These are phyloP conservation scores for Colius striatus DNA, from an alignment of 2,113 vertebrate species.

Conservation along the genomic window DNA sequence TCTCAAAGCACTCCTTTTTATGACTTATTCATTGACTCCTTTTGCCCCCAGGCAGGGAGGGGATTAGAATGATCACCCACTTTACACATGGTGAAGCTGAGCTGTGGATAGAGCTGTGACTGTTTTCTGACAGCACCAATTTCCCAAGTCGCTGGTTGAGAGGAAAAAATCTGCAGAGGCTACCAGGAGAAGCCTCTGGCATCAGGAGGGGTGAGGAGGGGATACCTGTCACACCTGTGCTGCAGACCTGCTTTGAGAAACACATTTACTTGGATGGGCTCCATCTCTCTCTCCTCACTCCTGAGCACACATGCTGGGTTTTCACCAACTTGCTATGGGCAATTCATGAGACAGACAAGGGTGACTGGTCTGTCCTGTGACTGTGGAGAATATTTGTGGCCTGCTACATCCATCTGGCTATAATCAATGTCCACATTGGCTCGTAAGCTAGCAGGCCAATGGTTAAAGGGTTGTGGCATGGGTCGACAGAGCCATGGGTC, in stretches of 20 bases:
- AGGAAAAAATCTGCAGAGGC: not conserved
- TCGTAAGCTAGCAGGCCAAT: not conserved
- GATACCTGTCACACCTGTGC: not conserved
- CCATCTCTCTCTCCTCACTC: not conserved
- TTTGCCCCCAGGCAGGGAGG: not conserved
- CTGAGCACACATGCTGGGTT: not conserved
- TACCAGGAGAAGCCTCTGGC: not conserved
- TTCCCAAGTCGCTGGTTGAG: not conserved
- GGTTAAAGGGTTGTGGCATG: not conserved
- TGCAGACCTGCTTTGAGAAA: not conserved
- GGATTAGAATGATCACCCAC: not conserved
- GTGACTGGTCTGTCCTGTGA: not conserved
- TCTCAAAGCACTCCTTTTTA: slow-evolving; percentile 36
- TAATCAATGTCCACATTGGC: not conserved
- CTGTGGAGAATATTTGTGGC: not conserved
- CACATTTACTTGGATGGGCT: not conserved
- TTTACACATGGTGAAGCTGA: not conserved
- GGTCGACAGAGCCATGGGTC: not conserved
- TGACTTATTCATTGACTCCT: slow-evolving; percentile 25
- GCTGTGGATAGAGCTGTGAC: not conserved
- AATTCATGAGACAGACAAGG: not conserved
- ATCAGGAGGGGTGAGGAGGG: rapidly evolving
- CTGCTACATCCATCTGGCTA: not conserved
- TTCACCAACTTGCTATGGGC: not conserved
- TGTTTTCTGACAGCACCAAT: not conserved